These are phyloP conservation scores for Calephelis nemesis DNA, from an alignment of 1,140 invertebrate genomes.

Conservation along the genomic window DNA sequence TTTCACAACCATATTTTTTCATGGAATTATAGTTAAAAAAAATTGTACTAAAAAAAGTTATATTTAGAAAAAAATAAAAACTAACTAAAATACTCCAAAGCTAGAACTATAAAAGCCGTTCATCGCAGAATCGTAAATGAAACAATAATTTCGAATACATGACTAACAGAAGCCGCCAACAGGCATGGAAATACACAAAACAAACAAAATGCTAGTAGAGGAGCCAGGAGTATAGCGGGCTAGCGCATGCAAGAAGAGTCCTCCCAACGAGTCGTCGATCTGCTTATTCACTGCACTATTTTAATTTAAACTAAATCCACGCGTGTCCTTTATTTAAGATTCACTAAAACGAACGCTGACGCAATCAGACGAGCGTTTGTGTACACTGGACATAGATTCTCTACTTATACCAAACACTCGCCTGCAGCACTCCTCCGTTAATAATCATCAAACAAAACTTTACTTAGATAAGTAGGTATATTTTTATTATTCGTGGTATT, in stretches of 20 bases:
- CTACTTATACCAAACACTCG: background rate
- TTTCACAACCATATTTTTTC: too few relatives aligned
- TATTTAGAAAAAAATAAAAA: too few relatives aligned
- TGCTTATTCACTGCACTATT: slow-evolving; percentile 70
- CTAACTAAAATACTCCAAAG: too few relatives aligned
- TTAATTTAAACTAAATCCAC: slow-evolving; percentile 66
- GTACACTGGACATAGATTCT: background rate
- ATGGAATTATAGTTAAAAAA: too few relatives aligned
- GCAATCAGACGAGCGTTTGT: slow-evolving; percentile 32
- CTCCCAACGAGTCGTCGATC: slow-evolving; percentile 40
- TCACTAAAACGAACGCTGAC: slow-evolving; percentile 42
- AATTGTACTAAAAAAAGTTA: too few relatives aligned
- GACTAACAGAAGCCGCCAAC: slow-evolving; percentile 32
- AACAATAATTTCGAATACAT: slow-evolving; percentile 34
- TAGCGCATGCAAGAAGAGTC: slow-evolving; percentile 35
- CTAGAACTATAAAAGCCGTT: too few relatives aligned
- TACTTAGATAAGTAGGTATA: too few relatives aligned
- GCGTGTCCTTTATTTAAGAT: slow-evolving; percentile 55
- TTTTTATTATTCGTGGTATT: too few relatives aligned
- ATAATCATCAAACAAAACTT: background rate
- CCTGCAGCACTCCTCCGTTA: too few relatives aligned
- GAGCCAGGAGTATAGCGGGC: slow-evolving; percentile 29
- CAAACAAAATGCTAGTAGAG: slow-evolving; percentile 33
- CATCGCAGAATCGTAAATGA: slow-evolving; percentile 2
- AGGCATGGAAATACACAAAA: slow-evolving; percentile 40